Percentiles rank a stretch among this genome's conserved stretches.
Conservation (phyloP, 1,140 invertebrate genomes). For the Drosophila pandora region DNA sequence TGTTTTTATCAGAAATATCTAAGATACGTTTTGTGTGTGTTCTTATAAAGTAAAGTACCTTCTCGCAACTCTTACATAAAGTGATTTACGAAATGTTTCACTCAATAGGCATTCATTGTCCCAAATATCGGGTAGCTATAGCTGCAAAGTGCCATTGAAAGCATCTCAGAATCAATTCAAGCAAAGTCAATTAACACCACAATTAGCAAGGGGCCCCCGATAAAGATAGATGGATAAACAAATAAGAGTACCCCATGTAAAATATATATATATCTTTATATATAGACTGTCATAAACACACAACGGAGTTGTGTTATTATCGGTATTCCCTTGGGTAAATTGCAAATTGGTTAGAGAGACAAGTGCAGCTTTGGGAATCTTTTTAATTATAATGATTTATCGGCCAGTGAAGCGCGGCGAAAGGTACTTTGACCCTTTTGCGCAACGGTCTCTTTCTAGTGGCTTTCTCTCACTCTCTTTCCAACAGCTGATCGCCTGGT, state of each 20-base stretch:
- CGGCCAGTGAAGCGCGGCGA: conserved; percentile 27
- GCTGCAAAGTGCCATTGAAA: conserved; percentile 52
- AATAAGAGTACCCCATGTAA: conserved; percentile 3
- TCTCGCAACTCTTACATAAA: conserved; percentile 13
- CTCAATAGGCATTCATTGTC: conserved; percentile 52
- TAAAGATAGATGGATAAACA: conserved; percentile 33
- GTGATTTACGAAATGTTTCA: conserved; percentile 8
- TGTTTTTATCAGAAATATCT: conserved; percentile 27
- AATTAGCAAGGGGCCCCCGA: conserved; percentile 48
- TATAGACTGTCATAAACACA: conserved; percentile 3
- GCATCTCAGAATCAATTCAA: conserved; percentile 52
- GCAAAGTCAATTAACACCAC: conserved; percentile 57
- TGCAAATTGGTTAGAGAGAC: conserved; percentile 9
- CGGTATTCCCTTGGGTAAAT: conserved; percentile 8
- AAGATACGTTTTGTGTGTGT: conserved; percentile 1
- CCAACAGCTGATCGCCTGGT: conserved; percentile 28
- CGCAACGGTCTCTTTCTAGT: neutral
- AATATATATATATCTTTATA: neutral
- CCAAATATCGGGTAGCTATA: conserved; percentile 51
- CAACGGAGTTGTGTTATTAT: conserved; percentile 13
- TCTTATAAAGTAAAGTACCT: neutral
- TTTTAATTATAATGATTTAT: conserved; percentile 42
- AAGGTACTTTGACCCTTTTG: conserved; percentile 50
- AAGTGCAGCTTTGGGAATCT: conserved; percentile 39
- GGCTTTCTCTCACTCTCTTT: neutral